Percentiles rank a stretch among this genome's conserved stretches.
These are phyloP conservation scores for Bucorvus abyssinicus DNA, from an alignment of 2,797 vertebrate species.

Conservation along the genomic window DNA sequence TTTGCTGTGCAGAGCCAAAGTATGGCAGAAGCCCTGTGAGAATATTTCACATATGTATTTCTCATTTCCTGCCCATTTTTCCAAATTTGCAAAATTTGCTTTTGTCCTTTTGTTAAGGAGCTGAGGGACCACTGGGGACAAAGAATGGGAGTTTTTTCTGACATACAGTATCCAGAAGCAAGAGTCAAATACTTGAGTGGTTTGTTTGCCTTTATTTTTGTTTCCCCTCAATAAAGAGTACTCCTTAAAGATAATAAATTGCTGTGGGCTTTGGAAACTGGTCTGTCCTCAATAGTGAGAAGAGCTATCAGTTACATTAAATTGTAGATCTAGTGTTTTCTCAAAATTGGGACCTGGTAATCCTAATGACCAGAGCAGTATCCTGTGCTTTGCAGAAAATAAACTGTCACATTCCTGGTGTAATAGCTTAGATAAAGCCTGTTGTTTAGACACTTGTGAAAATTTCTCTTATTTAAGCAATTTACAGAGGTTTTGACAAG, in stretches of 20 bases:
- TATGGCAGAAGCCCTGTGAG: not conserved
- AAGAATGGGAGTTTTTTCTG: not conserved
- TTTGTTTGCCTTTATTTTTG: not conserved
- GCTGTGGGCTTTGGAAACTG: not conserved
- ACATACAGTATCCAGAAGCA: not conserved
- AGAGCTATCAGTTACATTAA: not conserved
- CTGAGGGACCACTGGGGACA: not conserved
- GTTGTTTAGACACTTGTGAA: not conserved
- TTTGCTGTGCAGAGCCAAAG: not conserved
- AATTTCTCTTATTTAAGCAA: not conserved
- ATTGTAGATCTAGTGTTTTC: not conserved
- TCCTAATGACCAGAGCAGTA: not conserved
- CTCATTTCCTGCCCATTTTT: not conserved
- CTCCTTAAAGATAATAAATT: not conserved
- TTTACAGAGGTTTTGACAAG: not conserved
- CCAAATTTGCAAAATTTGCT: not conserved
- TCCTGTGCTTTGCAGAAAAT: not conserved
- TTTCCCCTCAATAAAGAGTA: not conserved
- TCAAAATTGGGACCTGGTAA: not conserved
- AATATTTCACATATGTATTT: not conserved
- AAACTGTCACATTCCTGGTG: no score
- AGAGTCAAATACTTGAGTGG: not conserved
- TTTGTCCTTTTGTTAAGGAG: not conserved
- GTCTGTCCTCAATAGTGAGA: not conserved
- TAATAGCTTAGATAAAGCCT: not conserved